Evolutionary conservation across 2,113 vertebrate genomes (phyloP), one percentile per base, ranked within the genome.

Genomic region (Thomomys bottae): DNA sequence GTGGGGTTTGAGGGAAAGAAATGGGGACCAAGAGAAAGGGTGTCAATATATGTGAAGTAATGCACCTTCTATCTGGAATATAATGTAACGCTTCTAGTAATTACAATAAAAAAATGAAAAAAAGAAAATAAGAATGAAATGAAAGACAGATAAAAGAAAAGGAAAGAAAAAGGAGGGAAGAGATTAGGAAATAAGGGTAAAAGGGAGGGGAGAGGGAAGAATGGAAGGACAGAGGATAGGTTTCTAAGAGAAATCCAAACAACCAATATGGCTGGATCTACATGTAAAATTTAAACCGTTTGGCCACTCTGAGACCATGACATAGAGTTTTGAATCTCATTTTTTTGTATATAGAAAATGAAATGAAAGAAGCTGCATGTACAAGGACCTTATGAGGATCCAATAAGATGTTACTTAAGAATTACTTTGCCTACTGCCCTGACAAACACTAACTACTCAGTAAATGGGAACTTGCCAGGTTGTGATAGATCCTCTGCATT

Each of bases 401-500:
- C 64, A 87, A 24, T 40, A 95, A 88, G 32, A 67, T 77, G 20
- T 1, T 61, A 38, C 38, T 36, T 30, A 68, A 63, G 72, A 84
- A 68, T 92, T 57, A 76, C 26, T 17, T 57, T 87, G 38, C 54
- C 34, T 2, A 40, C 15, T 34, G 26, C 14, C 64, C 61, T 49
- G 40, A 23, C 71, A 79, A 71, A 68, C 42, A 92, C 57, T 77
- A 75, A 82, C 87, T 80, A 86, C 61, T 90, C 30, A 59, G 36
- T 32, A 80, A 94, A 76, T 84, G 76, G 34, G 83, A 93, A 86
- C 14, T 61, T 84, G 66, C 26, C 57, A 73, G 67, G 18, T 28
- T 64, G 2, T 84, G 71, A 93, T 45, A 76, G 12, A 68, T n/a
- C 32, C 26, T 88, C 24, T 78, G n/a, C 57, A 73, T 83, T 57